These are phyloP conservation scores for Phocides pigmalion DNA, from an alignment of 1,140 invertebrate genomes.

Conservation along the genomic window DNA sequence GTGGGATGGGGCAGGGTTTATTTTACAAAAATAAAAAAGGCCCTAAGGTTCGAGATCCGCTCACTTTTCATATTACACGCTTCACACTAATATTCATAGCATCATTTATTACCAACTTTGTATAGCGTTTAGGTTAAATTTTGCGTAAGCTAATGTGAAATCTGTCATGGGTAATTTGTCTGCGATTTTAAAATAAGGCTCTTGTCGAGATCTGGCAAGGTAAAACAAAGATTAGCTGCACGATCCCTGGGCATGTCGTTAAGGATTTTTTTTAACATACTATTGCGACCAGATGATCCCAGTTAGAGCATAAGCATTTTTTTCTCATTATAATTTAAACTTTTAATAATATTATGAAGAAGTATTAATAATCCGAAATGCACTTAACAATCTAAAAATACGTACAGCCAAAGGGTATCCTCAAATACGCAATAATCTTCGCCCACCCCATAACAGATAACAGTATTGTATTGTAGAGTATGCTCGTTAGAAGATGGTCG, in stretches of 20 bases:
- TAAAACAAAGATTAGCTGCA: conserved; percentile 15
- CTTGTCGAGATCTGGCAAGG: neutral
- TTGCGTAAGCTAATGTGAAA: conserved; percentile 28
- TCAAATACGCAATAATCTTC: too few relatives aligned
- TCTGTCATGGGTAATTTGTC: conserved; percentile 33
- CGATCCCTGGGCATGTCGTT: conserved; percentile 1
- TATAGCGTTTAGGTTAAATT: conserved; percentile 21
- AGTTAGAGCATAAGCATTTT: neutral
- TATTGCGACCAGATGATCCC: too few relatives aligned
- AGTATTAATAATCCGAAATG: too few relatives aligned
- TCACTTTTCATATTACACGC: conserved; percentile 42
- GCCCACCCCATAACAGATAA: too few relatives aligned
- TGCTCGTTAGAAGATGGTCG: too few relatives aligned
- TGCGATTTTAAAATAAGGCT: conserved; percentile 19
- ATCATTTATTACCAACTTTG: conserved; percentile 34
- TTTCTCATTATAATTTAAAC: too few relatives aligned
- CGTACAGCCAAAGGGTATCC: too few relatives aligned
- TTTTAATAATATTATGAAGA: too few relatives aligned
- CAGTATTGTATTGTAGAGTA: too few relatives aligned
- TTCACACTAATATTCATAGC: conserved; percentile 32
- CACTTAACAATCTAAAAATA: too few relatives aligned
- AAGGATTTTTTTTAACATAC: conserved; percentile 1
- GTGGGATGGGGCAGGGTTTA: conserved; percentile 53
- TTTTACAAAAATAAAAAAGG: conserved; percentile 34
- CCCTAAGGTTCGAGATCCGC: conserved; percentile 27